Base-by-base conservation (phyloP, 1,140 invertebrate species). In the Nymphalis io region DNA sequence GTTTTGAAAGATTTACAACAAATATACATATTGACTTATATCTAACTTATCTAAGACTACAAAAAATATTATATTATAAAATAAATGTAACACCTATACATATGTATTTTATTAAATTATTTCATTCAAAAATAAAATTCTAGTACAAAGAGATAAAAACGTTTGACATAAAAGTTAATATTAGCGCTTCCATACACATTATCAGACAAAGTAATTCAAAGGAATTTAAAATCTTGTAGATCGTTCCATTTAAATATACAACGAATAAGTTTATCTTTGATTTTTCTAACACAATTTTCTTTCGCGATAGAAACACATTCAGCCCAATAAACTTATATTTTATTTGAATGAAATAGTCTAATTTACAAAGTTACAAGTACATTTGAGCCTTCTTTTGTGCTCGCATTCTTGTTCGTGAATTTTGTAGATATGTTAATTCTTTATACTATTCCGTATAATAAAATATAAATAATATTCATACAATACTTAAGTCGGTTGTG, bases 331-430 rank as follows among this genome's bases (percentile, higher is more conserved):
- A 20, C 13, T 40, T 82, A 66, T 68, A 68, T 58, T 73, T 75
- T 75, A 59, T 48, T 68, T 68, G 55, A 57, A 73, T 61, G 60
- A 64, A 78, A 64, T 64, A 68, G 58, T 64, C 39, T 68, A 72
- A 68, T 72, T 59, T 72, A 55, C 23, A 55, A 51, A 51, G 10
- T 27, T 55, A 75, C 74, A 72, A 64, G 75, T 82, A 81, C 59
- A 82, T 88, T 89, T 90, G 88, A 88, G 85, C 85, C 85, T 82
- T 74, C 66, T 42, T 85, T 89, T 90, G 87, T 90, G 87, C 85
- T 89, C 82, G 57, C 60, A 64, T 82, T 72, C 55, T 73, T 65
- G 69, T 83, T 85, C 81, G 82, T 84, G 80, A 73, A 80, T 70
- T 81, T 10, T 82, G 78, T 70, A 70, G 85, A 89, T 90, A 90